Conservation (phyloP, 2,797 vertebrate species). For the Streptopelia turtur region DNA sequence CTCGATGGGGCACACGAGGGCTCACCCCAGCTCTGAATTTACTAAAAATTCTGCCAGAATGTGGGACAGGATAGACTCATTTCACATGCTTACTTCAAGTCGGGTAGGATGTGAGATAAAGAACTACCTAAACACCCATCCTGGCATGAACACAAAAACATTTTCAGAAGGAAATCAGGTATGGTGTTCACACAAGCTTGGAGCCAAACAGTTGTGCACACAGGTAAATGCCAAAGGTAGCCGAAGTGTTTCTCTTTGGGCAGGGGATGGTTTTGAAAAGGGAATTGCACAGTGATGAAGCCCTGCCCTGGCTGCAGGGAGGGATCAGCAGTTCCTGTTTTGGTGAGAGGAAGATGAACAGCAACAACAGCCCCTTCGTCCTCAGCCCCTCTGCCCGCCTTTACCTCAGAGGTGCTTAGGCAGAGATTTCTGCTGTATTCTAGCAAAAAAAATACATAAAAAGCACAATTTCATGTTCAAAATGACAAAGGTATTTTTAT, state of each 20-base stretch:
- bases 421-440: neutral
- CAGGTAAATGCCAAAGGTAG: neutral
- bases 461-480: neutral
- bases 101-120: neutral
- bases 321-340: neutral
- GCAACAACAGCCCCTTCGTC: neutral
- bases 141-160: neutral
- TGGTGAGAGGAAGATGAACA: neutral
- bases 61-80: neutral
- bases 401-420: neutral
- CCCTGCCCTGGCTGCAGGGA: neutral
- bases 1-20: accelerated
- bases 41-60: neutral
- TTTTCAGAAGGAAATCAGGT: neutral
- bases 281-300: neutral
- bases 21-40: neutral
- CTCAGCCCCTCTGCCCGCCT: neutral
- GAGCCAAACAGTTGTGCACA: neutral
- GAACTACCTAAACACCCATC: neutral
- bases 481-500: neutral
- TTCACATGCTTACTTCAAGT: neutral
- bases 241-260: neutral
- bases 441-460: neutral
- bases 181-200: neutral
- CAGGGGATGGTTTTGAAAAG: neutral